Percentiles rank a stretch among this genome's conserved stretches.
Conservation (phyloP, 2,797 vertebrate genomes). For the Mastacembelus armatus region DNA sequence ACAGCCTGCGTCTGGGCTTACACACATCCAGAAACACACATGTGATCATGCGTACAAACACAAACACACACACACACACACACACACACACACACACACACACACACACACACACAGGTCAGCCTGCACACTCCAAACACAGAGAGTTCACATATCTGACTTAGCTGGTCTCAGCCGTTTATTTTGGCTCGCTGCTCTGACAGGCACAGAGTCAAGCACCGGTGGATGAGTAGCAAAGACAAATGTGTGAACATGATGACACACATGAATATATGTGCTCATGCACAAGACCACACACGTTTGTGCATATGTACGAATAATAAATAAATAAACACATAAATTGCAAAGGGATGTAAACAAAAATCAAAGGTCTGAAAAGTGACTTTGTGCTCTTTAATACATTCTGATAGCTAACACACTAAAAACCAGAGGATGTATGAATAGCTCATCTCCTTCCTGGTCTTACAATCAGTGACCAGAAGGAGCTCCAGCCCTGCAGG, state of each 20-base stretch:
- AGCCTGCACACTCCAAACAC: slow-evolving; percentile 56
- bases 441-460: slow-evolving; percentile 50
- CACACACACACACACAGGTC: slow-evolving; percentile 41
- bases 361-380: background rate
- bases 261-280: slow-evolving; percentile 45
- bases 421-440: slow-evolving; percentile 11
- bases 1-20: slow-evolving; percentile 67
- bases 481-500: slow-evolving; percentile 23
- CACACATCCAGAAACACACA: slow-evolving; percentile 42
- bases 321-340: slow-evolving; percentile 2
- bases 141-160: slow-evolving; percentile 74
- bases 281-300: slow-evolving; percentile 62
- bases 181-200: slow-evolving; percentile 70
- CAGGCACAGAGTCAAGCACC: slow-evolving; percentile 58
- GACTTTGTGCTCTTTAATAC: background rate
- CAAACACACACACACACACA: slow-evolving; percentile 48
- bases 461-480: slow-evolving; percentile 63
- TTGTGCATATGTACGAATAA: background rate
- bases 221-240: slow-evolving; percentile 73
- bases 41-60: slow-evolving; percentile 59
- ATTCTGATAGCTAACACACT: too few species aligned
- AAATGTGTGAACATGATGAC: slow-evolving; percentile 75
- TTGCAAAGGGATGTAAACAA: background rate
- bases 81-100: slow-evolving; percentile 38
- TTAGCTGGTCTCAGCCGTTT: slow-evolving; percentile 67